These are phyloP conservation scores for Harlomillsia oculata DNA, from an alignment of 1,140 invertebrate genomes.

Conservation along the genomic window DNA sequence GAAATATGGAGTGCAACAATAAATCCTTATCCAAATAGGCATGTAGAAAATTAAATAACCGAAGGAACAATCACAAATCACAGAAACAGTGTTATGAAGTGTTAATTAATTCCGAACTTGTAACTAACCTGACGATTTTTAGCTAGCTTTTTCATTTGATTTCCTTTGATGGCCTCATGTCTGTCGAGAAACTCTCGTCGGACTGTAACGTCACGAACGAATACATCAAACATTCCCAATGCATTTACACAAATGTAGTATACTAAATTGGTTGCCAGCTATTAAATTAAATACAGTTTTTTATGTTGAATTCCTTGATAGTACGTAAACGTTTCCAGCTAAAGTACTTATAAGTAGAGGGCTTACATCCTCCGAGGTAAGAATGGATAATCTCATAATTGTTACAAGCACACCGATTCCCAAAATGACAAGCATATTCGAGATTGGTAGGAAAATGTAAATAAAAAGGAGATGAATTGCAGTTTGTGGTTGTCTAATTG, in stretches of 20 bases:
- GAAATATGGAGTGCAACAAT: constrained; percentile 75
- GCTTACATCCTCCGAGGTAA: too few species aligned
- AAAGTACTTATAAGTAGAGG: too few species aligned
- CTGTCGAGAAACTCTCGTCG: constrained; percentile 78
- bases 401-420: too few species aligned
- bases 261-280: too few species aligned
- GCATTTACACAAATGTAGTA: constrained; percentile 67
- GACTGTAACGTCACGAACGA: constrained; percentile 76
- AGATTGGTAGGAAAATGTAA: too few species aligned
- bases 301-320: too few species aligned
- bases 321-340: too few species aligned
- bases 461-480: too few species aligned
- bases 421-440: too few species aligned
- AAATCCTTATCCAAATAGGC: constrained; percentile 51
- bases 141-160: constrained; percentile 65
- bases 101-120: neutral
- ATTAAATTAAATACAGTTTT: too few species aligned
- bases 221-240: constrained; percentile 72
- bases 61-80: neutral
- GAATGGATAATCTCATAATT: too few species aligned
- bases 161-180: constrained; percentile 39
- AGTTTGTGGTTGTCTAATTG: too few species aligned
- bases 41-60: neutral
- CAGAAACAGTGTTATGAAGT: neutral
- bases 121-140: constrained; percentile 66